A percentile compares a stretch with the other conserved stretches of the same genome.
These are phyloP conservation scores for Ochotona princeps DNA, from an alignment of 2,113 vertebrate species.

Conservation along the genomic window DNA sequence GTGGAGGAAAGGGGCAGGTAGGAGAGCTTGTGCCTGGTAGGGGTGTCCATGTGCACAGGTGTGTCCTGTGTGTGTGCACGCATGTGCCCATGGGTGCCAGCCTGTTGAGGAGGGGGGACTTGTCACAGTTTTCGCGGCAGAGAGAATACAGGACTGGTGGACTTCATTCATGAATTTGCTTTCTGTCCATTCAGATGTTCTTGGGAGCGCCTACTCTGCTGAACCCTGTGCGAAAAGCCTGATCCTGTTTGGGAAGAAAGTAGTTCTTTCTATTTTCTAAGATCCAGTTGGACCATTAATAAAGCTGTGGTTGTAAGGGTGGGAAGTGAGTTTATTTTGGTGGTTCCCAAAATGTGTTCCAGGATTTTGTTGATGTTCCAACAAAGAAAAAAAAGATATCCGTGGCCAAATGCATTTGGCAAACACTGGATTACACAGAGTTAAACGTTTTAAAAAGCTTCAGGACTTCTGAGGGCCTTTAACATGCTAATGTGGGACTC, in stretches of 20 bases:
- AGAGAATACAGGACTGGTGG: not conserved
- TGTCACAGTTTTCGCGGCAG: not conserved
- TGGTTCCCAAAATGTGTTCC: constrained; percentile 20
- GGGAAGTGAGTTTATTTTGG: not conserved
- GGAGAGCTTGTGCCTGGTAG: not conserved
- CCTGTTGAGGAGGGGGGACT: not conserved
- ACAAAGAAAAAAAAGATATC: not conserved
- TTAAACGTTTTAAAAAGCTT: constrained; percentile 11
- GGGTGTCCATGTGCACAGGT: not conserved
- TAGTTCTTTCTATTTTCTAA: not conserved
- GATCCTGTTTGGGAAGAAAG: not conserved
- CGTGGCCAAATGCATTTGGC: not conserved
- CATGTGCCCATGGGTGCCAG: not conserved
- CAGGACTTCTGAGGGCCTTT: constrained; percentile 6
- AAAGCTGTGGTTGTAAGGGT: not conserved
- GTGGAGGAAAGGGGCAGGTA: not conserved
- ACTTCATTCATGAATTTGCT: not conserved
- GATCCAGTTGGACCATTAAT: not conserved
- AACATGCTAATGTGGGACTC: not conserved
- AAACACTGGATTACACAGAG: not conserved
- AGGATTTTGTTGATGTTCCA: constrained; percentile 12
- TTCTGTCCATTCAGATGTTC: not conserved
- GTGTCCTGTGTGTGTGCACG: too few relatives aligned
- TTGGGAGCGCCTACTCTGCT: not conserved
- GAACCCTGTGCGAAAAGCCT: not conserved